A percentile compares a stretch with the other conserved stretches of the same genome.
These are phyloP conservation scores for Marcusenius ussheri DNA, from an alignment of 2,113 vertebrate species.

Conservation along the genomic window DNA sequence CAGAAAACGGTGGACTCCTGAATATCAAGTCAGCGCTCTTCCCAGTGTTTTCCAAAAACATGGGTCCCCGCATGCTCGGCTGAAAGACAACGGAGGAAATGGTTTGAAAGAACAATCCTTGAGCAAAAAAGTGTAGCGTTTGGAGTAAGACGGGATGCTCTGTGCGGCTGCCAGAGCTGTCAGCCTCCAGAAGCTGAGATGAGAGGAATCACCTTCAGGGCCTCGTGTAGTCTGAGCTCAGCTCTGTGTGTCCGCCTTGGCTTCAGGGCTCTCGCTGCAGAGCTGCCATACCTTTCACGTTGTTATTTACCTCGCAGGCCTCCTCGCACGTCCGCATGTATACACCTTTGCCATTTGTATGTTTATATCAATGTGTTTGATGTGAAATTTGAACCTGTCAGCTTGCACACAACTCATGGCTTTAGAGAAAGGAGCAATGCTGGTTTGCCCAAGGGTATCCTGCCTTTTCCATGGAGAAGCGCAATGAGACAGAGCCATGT, in stretches of 20 bases:
- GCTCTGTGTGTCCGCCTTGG: not conserved
- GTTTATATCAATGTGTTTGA: not conserved
- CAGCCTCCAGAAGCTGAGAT: slow-evolving; percentile 1
- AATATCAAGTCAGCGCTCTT: not conserved
- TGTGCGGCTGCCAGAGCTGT: not conserved
- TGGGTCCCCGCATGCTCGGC: not conserved
- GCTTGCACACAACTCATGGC: not conserved
- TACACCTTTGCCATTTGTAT: not conserved
- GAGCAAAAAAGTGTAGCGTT: not conserved
- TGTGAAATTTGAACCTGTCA: not conserved
- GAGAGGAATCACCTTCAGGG: not conserved
- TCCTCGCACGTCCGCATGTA: not conserved
- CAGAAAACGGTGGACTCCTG: not conserved
- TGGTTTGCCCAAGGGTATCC: not conserved
- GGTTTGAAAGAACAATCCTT: not conserved
- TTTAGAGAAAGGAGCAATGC: not conserved
- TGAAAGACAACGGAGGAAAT: not conserved
- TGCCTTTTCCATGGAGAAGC: not conserved
- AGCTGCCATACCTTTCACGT: not conserved
- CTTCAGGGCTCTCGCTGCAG: not conserved
- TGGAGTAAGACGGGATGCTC: not conserved
- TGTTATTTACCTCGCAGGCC: not conserved
- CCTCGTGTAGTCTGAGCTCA: not conserved
- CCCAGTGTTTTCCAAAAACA: not conserved
- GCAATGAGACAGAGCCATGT: not conserved